phyloP scores from a whole-genome alignment of 1,140 invertebrate species.

The Brachionus asplanchnoidis region DNA sequence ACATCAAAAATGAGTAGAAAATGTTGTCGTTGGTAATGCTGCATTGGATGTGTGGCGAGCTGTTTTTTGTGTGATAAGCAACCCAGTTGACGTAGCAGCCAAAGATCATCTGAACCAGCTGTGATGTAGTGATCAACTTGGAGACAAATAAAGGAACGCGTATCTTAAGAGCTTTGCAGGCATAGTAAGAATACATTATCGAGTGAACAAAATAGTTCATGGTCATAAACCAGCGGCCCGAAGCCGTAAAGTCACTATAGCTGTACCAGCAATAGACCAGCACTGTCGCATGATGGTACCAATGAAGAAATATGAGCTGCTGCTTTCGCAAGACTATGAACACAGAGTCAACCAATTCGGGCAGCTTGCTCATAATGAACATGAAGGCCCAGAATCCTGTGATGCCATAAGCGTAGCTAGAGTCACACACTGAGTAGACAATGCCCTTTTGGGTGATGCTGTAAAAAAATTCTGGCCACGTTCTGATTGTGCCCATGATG shows the following conservation, averaged over 20 bases:
- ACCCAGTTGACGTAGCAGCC: constrained; percentile 59
- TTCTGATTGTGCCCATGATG: constrained; percentile 74
- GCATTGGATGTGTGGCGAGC: not conserved
- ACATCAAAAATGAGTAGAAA: constrained; percentile 20
- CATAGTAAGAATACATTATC: constrained; percentile 96
- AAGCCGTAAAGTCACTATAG: constrained; percentile 61
- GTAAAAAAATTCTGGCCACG: constrained; percentile 68
- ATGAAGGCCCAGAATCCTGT: constrained; percentile 61
- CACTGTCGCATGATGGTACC: constrained; percentile 69
- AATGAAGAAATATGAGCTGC: constrained; percentile 91
- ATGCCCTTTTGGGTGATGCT: constrained; percentile 79
- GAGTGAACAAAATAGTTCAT: constrained; percentile 96
- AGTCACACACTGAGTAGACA: constrained; percentile 83
- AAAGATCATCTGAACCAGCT: constrained; percentile 88
- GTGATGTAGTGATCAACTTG: constrained; percentile 85
- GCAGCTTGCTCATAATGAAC: constrained; percentile 87
- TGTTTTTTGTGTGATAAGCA: constrained; percentile 26
- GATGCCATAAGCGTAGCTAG: constrained; percentile 60
- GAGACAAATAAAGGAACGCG: constrained; percentile 75
- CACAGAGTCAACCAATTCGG: constrained; percentile 88
- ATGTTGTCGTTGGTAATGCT: constrained; percentile 30
- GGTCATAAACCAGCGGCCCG: constrained; percentile 82
- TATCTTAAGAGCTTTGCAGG: constrained; percentile 78
- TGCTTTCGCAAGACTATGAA: constrained; percentile 94
- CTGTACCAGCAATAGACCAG: constrained; percentile 95